phyloP scores from a whole-genome alignment of 2,113 vertebrate species.

The Ancistrus triradiatus region DNA sequence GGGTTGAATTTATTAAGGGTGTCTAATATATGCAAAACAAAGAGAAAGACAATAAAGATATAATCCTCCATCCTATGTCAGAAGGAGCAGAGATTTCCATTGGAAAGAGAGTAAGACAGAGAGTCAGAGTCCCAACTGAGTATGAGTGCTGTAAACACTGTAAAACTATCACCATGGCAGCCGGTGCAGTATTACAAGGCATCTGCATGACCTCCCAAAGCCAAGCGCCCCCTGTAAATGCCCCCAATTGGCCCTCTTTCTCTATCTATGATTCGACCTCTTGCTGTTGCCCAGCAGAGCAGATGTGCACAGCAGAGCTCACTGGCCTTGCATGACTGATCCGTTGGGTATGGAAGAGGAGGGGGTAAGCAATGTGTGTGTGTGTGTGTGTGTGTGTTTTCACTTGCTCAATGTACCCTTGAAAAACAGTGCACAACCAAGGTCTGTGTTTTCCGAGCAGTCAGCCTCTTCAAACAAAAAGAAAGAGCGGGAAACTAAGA shows the following conservation, averaged over 20 bases:
- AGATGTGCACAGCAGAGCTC: constrained; percentile 65
- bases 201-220: constrained; percentile 55
- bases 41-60: constrained; percentile 24
- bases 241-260: constrained; percentile 23
- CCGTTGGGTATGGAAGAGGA: constrained; percentile 51
- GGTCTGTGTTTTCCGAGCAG: constrained; percentile 36
- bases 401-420: constrained; percentile 26
- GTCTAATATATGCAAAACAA: not conserved
- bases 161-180: constrained; percentile 72
- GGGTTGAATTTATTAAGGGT: too few relatives aligned
- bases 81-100: constrained; percentile 66
- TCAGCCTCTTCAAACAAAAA: constrained; percentile 20
- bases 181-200: constrained; percentile 58
- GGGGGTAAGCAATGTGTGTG: constrained; percentile 38
- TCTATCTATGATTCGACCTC: constrained; percentile 41
- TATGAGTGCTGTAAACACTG: constrained; percentile 68
- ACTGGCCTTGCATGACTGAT: constrained; percentile 61
- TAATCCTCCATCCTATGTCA: constrained; percentile 43
- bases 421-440: constrained; percentile 36
- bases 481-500: constrained; percentile 30
- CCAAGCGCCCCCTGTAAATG: constrained; percentile 38
- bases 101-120: constrained; percentile 65
- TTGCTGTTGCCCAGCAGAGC: constrained; percentile 61
- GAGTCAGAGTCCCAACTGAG: constrained; percentile 37
- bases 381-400: constrained; percentile 4